Conservation (phyloP, 1,140 invertebrate species). For the Phocides pigmalion region DNA sequence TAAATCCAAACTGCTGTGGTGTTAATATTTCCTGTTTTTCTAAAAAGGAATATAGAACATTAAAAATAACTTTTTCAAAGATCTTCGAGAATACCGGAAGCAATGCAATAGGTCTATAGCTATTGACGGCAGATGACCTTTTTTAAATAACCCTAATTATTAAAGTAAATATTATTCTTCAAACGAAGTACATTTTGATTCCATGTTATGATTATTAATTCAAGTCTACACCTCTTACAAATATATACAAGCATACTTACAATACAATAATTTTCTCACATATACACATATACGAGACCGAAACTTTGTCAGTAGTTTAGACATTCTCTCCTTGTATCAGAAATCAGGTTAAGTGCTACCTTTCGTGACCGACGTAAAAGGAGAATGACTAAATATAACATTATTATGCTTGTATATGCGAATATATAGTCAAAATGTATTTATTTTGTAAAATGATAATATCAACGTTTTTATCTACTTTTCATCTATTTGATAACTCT, state of each 20-base stretch:
- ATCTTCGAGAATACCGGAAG: not conserved
- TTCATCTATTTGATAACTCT: no score
- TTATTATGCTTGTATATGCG: not conserved
- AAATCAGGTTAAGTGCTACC: conserved; percentile 8
- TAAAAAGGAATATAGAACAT: not conserved
- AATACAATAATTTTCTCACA: no score
- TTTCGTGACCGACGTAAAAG: conserved; percentile 6
- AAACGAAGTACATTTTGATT: no score
- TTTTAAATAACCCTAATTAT: no score
- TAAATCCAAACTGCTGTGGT: not conserved
- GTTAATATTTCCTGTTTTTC: not conserved
- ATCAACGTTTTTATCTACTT: no score
- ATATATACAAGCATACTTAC: no score
- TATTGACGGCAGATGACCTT: no score
- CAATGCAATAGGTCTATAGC: not conserved
- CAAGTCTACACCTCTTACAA: no score
- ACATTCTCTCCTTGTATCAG: not conserved
- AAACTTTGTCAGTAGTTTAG: not conserved
- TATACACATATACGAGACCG: no score
- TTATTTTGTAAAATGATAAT: no score
- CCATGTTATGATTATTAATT: no score
- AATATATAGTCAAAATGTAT: not conserved
- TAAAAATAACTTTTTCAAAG: not conserved
- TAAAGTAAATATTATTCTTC: no score
- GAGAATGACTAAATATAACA: not conserved